Evolutionary conservation across 2,888 invertebrate species (phyloP), one percentile per base, ranked within the genome.

Genomic region (Erebia aethiops): DNA sequence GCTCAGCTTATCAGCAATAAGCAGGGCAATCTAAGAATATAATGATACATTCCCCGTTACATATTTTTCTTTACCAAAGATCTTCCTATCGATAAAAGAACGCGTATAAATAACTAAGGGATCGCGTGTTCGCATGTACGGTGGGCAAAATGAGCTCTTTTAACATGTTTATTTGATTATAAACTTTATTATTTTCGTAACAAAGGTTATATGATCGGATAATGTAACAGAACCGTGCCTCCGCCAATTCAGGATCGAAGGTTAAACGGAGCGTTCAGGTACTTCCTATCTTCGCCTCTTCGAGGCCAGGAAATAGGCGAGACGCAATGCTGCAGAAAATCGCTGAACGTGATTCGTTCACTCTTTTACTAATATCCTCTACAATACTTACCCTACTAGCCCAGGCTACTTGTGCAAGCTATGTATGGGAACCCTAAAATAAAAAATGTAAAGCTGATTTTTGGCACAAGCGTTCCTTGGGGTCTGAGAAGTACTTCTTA

Each of bases 231-330:
- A 56, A 14, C 56, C 43, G 18, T 70, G 62, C 51, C 49, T 72
- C 62, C 72, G 69, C 70, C 73, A 72, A 71, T 88, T 85, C 82
- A 84, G 73, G 88, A 88, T 90, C 87, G 89, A 87, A 88, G 88
- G 89, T 89, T 89, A 89, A 91, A 91, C 89, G 91, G 89, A 87
- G 86, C 90, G 85, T 86, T 85, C 80, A 81, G 81, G 80, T 83
- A 83, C 85, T 84, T 84, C 82, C 80, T 78, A 75, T 81, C 77
- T 79, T 73, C 78, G 72, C 78, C 71, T 64, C 52, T 61, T 57
- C 76, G 72, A 70, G 83, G 88, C 87, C 77, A 80, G 61, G 21
- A 81, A 84, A 81, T 62, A 64, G 51, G 67, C 57, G 57, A 43
- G 41, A 35, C 43, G 60, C 58, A 71, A 64, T 68, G 64, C 67